phyloP scores from a whole-genome alignment of 2,888 invertebrate genomes.

The Cephus rjabovi region DNA sequence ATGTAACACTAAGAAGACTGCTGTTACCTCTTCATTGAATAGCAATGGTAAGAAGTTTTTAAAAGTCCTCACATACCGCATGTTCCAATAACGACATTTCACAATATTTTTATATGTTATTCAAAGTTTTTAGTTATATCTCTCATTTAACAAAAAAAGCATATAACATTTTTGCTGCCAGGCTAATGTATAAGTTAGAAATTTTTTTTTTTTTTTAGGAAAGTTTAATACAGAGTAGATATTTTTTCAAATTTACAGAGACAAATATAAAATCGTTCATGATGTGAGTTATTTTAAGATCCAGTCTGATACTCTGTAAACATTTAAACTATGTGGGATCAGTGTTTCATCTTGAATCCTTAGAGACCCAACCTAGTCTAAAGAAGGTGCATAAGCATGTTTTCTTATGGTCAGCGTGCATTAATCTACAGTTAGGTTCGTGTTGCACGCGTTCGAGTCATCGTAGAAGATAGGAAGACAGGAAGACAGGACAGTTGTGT shows the following conservation, averaged over 20 bases:
- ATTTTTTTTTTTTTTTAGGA: background rate
- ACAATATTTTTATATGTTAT: slow-evolving; percentile 4
- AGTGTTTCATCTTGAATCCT: background rate
- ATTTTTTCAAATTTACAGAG: background rate
- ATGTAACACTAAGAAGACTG: slow-evolving; percentile 30
- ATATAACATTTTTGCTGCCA: background rate
- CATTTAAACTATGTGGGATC: background rate
- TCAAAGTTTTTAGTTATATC: background rate
- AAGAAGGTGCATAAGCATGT: background rate
- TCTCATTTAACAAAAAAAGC: background rate
- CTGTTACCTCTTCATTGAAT: slow-evolving; percentile 16
- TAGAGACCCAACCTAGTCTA: background rate
- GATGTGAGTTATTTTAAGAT: background rate
- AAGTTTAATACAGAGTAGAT: background rate
- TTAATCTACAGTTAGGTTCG: background rate
- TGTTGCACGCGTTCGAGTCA: background rate
- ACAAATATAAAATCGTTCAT: background rate
- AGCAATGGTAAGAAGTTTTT: slow-evolving; percentile 17
- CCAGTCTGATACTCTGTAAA: background rate
- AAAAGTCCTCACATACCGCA: background rate
- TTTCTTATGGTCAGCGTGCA: background rate
- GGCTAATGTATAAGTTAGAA: background rate
- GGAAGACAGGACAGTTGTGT: background rate
- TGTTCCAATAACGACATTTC: background rate
- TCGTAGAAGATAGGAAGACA: background rate